phyloP scores from a whole-genome alignment of 2,888 invertebrate species.

The Luperina testacea region DNA sequence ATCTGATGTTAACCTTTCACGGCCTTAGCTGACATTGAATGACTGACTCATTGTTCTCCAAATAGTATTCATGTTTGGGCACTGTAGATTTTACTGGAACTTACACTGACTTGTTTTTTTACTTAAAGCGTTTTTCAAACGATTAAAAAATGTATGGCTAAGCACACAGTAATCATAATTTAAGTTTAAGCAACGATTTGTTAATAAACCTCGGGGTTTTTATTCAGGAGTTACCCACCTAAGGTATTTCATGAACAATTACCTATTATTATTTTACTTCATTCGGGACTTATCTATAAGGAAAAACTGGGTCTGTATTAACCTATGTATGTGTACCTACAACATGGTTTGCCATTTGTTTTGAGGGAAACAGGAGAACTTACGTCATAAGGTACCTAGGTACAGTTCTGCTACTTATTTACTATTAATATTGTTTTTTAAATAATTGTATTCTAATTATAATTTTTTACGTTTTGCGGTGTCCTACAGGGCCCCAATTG shows the following conservation, averaged over 20 bases:
- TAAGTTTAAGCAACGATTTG: neutral
- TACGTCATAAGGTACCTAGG: neutral
- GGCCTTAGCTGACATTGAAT: conserved; percentile 32
- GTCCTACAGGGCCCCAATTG: neutral
- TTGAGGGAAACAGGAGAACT: neutral
- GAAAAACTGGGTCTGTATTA: neutral
- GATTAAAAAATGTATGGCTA: neutral
- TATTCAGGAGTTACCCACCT: neutral
- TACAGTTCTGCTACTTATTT: neutral
- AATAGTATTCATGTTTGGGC: neutral
- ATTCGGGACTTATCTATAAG: neutral
- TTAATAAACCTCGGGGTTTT: neutral
- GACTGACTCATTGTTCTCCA: conserved; percentile 13
- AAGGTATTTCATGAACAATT: neutral
- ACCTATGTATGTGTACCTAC: too few relatives aligned
- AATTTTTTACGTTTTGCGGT: too few relatives aligned
- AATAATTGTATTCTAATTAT: neutral
- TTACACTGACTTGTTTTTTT: neutral
- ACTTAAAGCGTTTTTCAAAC: neutral
- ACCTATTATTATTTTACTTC: neutral
- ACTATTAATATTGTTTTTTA: neutral
- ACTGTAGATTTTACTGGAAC: neutral
- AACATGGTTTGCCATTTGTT: too few relatives aligned
- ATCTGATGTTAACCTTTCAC: conserved; percentile 23
- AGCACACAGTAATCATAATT: neutral